Evolutionary conservation across 2,888 invertebrate genomes (phyloP), one percentile per base, ranked within the genome.

Genomic region (Catonia carolina): DNA sequence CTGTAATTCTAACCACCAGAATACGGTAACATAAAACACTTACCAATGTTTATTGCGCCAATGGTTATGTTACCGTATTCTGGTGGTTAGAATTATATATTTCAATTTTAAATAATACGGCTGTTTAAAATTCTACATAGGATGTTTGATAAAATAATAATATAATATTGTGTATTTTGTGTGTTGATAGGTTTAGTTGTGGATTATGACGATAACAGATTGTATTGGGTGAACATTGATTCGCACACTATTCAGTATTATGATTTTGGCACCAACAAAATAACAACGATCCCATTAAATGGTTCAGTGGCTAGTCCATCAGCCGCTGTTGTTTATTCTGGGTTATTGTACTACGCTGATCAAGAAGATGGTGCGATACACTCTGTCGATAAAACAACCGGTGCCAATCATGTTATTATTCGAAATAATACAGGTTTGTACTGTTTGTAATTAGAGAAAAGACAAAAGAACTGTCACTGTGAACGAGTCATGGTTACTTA

Each of bases 221-320:
- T 93, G 55, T 92, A 89, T 74, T 92, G 88, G 83, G 79, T 85
- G 2, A 82, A 81, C 66, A 69, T 67, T 8, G 75, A 75, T 42
- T 75, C 77, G 7, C 75, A 79, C 41, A 77, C 78, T 48, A 79
- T 84, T 60, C 79, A 84, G 66, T 85, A 79, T 70, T 75, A 80
- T 60, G 79, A 83, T 65, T 70, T 84, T 27, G 67, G 64, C 17
- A 70, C 68, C 1, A 72, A 72, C 42, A 69, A 67, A 41, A 68
- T 74, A 7, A 58, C 62, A 17, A 69, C 64, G 48, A 64, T 70
- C 27, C 60, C 60, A 10, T 63, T 65, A 58, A n/a, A n/a, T n/a
- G 59, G 49, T 14, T 45, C 41, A 10, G 53, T 48, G 4, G 55
- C 55, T 15, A 74, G 75, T 8, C 82, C 85, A 1, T 74, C 76